Conservation (phyloP, 2,797 vertebrate genomes). For the Phylloscopus collybita region DNA sequence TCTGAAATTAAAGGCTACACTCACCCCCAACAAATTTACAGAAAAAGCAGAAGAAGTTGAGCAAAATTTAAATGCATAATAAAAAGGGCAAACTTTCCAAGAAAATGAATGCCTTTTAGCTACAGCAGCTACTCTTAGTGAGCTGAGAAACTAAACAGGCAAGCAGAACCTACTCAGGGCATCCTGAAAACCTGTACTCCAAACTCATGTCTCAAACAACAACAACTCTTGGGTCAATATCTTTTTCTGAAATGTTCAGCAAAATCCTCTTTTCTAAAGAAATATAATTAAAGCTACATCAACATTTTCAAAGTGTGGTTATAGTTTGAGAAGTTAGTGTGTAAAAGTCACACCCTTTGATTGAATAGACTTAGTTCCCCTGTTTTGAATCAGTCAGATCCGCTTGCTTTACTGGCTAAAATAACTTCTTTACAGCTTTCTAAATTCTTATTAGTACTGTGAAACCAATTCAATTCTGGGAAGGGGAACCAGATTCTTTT, state of each 20-base stretch:
- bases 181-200: not conserved
- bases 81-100: not conserved
- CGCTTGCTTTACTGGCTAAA: conserved; percentile 37
- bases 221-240: not conserved
- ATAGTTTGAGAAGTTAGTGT: conserved; percentile 41
- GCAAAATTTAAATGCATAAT: not conserved
- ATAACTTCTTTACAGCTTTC: conserved; percentile 60
- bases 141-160: not conserved
- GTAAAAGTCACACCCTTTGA: conserved; percentile 59
- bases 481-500: conserved; percentile 47
- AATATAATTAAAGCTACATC: conserved; percentile 25
- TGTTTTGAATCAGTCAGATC: conserved; percentile 46
- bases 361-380: conserved; percentile 6
- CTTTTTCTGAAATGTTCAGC: not conserved
- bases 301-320: conserved; percentile 43
- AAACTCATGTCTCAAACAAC: not conserved
- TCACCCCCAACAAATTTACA: not conserved
- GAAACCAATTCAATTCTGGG: conserved; percentile 51
- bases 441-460: conserved; percentile 51
- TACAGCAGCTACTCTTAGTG: not conserved
- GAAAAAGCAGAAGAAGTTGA: not conserved
- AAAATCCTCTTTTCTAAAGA: conserved; percentile 9
- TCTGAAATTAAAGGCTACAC: not conserved
- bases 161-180: not conserved
- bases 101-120: not conserved